Evolutionary conservation across 2,797 vertebrate genomes (phyloP).

Genomic region (Xiphophorus birchmanni): DNA sequence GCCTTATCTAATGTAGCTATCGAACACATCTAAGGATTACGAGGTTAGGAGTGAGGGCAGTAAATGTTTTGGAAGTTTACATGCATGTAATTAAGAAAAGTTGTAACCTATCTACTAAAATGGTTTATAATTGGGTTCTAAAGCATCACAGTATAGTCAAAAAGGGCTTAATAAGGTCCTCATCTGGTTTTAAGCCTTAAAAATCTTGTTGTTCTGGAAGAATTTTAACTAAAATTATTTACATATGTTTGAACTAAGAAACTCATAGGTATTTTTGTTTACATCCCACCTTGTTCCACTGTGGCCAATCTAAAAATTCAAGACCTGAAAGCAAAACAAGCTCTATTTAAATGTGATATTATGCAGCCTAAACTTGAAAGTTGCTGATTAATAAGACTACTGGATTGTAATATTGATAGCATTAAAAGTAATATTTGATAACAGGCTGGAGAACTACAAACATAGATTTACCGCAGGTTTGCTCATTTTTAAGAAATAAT

Average conservation of each 20-base stretch:
- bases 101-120: slow-evolving; percentile 30
- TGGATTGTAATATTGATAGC: not conserved
- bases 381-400: not conserved
- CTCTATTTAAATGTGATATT: slow-evolving; percentile 13
- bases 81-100: slow-evolving; percentile 17
- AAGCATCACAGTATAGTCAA: not conserved
- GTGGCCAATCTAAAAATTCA: not conserved
- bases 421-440: not conserved
- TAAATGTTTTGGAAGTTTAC: slow-evolving; percentile 27
- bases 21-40: slow-evolving; percentile 27
- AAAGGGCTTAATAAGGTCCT: not conserved
- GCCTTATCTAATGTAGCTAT: slow-evolving; percentile 54
- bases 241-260: not conserved
- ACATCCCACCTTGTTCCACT: not conserved
- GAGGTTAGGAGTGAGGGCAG: slow-evolving; percentile 32
- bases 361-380: slow-evolving; percentile 11
- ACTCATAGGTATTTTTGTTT: not conserved
- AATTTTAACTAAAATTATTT: not conserved
- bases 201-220: not conserved
- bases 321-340: not conserved
- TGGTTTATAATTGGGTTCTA: slow-evolving; percentile 12
- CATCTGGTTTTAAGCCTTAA: not conserved
- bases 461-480: not conserved
- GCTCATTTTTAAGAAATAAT: not conserved
- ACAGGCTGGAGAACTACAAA: not conserved